A percentile compares a stretch with the other conserved stretches of the same genome.
Conservation (phyloP, 2,113 vertebrate genomes). For the Garra rufa region DNA sequence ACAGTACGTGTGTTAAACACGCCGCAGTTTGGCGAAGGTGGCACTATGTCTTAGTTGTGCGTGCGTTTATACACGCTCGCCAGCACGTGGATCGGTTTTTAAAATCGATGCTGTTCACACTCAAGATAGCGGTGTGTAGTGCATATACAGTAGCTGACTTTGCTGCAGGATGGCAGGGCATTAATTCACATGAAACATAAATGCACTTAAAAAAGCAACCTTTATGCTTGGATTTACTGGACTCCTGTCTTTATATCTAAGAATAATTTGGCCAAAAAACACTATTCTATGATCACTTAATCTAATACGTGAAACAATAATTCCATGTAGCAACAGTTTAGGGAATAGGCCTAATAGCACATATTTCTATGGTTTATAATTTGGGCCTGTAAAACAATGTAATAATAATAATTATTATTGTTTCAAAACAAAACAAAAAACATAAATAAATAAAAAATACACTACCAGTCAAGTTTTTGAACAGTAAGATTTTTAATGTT, state of each 20-base stretch:
- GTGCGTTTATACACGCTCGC: not conserved
- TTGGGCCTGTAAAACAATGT: not conserved
- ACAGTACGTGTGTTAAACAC: not conserved
- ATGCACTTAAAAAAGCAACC: not conserved
- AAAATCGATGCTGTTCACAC: constrained; percentile 6
- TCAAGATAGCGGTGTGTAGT: not conserved
- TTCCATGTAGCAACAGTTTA: not conserved
- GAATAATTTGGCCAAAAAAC: not conserved
- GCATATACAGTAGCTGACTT: not conserved
- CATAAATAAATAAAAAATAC: too few species aligned
- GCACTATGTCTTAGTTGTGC: not conserved
- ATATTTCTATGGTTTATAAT: not conserved
- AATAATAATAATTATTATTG: not conserved
- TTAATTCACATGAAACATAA: not conserved
- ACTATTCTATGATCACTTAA: too few species aligned
- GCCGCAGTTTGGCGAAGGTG: not conserved
- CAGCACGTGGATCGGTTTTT: not conserved
- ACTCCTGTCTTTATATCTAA: not conserved
- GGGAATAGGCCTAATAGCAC: not conserved
- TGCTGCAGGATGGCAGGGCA: not conserved
- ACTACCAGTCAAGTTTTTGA: too few species aligned
- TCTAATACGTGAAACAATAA: not conserved
- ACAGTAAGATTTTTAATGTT: too few species aligned
- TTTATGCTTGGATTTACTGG: not conserved
- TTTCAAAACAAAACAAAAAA: not conserved